Conservation (phyloP, 1,140 invertebrate genomes). For the Argopecten irradians region DNA sequence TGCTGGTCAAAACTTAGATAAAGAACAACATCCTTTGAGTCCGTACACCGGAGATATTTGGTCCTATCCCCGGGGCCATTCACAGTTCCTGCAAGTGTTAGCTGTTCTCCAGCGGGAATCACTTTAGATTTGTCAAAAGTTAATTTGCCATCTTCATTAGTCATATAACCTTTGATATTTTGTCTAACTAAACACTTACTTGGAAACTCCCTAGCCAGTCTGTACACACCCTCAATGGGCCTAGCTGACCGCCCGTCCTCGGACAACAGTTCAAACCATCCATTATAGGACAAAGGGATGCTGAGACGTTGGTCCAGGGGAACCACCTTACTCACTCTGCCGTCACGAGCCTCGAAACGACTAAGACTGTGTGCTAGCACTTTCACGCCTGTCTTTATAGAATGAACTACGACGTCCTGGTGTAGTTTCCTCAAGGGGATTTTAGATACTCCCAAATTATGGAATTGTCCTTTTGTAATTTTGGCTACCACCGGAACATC, state of each 20-base stretch:
- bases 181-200: constrained; percentile 91
- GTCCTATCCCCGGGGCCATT: constrained; percentile 59
- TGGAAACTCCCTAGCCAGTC: constrained; percentile 86
- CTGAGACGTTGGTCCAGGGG: constrained; percentile 76
- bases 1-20: constrained; percentile 90
- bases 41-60: constrained; percentile 89
- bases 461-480: constrained; percentile 94
- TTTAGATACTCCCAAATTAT: constrained; percentile 90
- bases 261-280: constrained; percentile 95
- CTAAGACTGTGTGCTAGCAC: constrained; percentile 92
- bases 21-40: constrained; percentile 89
- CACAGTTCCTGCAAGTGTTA: constrained; percentile 82
- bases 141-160: constrained; percentile 79
- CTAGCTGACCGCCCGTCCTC: constrained; percentile 93
- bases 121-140: constrained; percentile 82
- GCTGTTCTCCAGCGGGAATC: constrained; percentile 87
- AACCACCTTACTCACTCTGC: constrained; percentile 79
- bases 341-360: constrained; percentile 87
- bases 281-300: constrained; percentile 92
- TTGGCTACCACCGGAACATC: constrained; percentile 90
- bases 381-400: constrained; percentile 88
- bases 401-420: constrained; percentile 89
- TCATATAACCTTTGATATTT: constrained; percentile 86
- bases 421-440: constrained; percentile 79
- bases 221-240: constrained; percentile 91